A percentile compares a stretch with the other conserved stretches of the same genome.
These are phyloP conservation scores for Lasioglossum malachurum DNA, from an alignment of 2,888 invertebrate species.

Conservation along the genomic window DNA sequence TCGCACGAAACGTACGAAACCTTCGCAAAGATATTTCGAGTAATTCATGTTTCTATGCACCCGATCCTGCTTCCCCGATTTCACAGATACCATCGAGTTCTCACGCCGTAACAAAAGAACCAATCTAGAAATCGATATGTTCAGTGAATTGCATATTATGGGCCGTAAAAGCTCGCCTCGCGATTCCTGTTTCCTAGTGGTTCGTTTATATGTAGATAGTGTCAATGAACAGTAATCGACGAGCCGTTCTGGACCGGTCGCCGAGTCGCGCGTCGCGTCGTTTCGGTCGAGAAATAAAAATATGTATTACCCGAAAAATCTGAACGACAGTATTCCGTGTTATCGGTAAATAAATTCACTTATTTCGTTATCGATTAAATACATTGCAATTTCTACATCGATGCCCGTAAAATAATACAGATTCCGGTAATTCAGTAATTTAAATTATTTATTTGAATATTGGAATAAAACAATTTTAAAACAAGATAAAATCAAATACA, in stretches of 20 bases:
- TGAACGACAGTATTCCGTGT: too few relatives aligned
- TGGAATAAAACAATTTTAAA: too few relatives aligned
- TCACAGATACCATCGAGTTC: not conserved
- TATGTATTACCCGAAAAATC: too few relatives aligned
- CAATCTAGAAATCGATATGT: slow-evolving; percentile 20
- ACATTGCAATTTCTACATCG: too few relatives aligned
- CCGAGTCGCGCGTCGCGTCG: not conserved
- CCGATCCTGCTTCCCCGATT: not conserved
- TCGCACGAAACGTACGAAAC: not conserved
- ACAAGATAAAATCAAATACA: too few relatives aligned
- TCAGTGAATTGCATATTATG: slow-evolving; percentile 36
- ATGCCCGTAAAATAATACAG: too few relatives aligned
- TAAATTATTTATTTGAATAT: too few relatives aligned
- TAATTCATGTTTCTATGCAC: not conserved
- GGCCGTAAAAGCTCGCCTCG: slow-evolving; percentile 28
- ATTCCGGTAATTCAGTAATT: too few relatives aligned
- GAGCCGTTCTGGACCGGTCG: not conserved
- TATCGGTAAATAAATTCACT: too few relatives aligned
- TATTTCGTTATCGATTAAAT: too few relatives aligned
- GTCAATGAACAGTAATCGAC: slow-evolving; percentile 48
- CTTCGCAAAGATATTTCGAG: not conserved
- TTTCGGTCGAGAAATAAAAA: too few relatives aligned
- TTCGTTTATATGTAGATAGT: slow-evolving; percentile 45
- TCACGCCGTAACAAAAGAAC: not conserved
- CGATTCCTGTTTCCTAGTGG: slow-evolving; percentile 36